A percentile compares a stretch with the other conserved stretches of the same genome.
phyloP scores from a whole-genome alignment of 2,113 vertebrate genomes.

The Sterrhoptilus dennistouni region DNA sequence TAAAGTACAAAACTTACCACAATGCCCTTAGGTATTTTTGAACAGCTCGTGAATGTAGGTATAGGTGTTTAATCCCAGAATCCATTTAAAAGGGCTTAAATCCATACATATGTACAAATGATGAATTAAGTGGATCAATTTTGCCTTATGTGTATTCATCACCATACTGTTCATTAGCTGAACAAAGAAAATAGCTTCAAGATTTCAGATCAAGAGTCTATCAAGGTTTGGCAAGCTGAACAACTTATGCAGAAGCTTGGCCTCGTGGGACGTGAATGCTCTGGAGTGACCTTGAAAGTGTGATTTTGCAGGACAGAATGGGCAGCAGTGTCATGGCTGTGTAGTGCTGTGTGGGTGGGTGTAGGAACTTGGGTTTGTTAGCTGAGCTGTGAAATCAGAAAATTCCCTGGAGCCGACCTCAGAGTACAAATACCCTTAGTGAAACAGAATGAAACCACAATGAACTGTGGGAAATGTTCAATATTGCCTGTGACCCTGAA shows the following conservation, averaged over 20 bases:
- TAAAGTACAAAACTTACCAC: background rate
- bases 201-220: constrained; percentile 69
- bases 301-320: background rate
- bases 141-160: constrained; percentile 74
- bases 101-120: constrained; percentile 73
- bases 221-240: constrained; percentile 67
- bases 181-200: constrained; percentile 72
- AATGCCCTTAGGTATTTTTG: constrained; percentile 23
- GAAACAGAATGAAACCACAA: background rate
- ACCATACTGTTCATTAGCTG: constrained; percentile 73
- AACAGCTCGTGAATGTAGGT: background rate
- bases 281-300: background rate
- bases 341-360: background rate
- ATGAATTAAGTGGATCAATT: constrained; percentile 74
- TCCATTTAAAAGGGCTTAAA: constrained; percentile 68
- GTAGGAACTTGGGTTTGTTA: background rate
- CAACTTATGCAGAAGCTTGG: constrained; percentile 29
- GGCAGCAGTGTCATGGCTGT: background rate
- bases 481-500: background rate
- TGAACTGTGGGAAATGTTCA: background rate
- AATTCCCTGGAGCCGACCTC: background rate
- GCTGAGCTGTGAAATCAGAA: background rate
- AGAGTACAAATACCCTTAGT: background rate
- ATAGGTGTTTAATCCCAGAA: constrained; percentile 64
- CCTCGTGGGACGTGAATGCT: background rate